These are phyloP conservation scores for Phaonia tiefii DNA, from an alignment of 2,888 invertebrate species.

Conservation along the genomic window DNA sequence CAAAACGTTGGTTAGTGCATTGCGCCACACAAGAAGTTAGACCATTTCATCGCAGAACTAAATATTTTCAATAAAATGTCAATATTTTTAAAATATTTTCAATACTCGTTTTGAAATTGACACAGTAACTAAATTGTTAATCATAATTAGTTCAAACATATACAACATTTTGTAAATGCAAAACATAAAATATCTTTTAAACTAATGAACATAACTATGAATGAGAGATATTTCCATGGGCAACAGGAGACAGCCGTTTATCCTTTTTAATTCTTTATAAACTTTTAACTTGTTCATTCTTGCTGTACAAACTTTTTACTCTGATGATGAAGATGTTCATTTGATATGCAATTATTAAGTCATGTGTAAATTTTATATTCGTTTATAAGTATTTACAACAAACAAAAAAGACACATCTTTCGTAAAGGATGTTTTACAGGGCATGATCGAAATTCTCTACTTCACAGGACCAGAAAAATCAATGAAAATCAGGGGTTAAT, in stretches of 20 bases:
- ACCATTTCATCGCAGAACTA: too few relatives aligned
- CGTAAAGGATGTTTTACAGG: neutral
- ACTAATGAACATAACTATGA: neutral
- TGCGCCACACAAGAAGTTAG: too few relatives aligned
- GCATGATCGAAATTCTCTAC: neutral
- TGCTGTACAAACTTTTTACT: neutral
- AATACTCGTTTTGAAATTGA: too few relatives aligned
- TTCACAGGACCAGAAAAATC: too few relatives aligned
- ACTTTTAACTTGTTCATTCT: neutral
- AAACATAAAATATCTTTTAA: neutral
- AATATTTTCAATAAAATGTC: too few relatives aligned
- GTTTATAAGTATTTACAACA: too few relatives aligned
- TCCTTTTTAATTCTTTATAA: neutral
- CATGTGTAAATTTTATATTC: neutral
- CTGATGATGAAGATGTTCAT: too few relatives aligned
- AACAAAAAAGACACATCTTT: too few relatives aligned
- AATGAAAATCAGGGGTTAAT: too few relatives aligned
- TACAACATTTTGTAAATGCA: neutral
- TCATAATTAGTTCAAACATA: neutral
- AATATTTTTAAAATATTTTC: too few relatives aligned
- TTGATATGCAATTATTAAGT: conserved; percentile 1
- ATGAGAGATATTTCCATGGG: neutral
- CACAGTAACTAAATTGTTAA: neutral
- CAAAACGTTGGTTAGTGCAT: too few relatives aligned
- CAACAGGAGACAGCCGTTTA: neutral